Conservation (phyloP, 2,797 vertebrate genomes). For the Nannoperca obscura region DNA sequence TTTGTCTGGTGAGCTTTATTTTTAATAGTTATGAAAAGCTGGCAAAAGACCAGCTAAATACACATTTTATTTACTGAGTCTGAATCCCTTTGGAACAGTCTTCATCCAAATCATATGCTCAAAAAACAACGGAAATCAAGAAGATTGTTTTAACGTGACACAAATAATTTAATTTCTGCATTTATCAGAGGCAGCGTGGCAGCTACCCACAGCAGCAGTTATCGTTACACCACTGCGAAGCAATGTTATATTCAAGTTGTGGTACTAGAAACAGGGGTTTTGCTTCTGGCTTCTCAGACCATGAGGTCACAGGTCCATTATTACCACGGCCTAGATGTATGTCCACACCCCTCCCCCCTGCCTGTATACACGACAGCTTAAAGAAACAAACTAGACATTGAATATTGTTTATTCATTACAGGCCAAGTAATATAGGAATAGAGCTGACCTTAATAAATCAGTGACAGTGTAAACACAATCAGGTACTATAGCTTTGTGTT, state of each 20-base stretch:
- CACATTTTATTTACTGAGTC: neutral
- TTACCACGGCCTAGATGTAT: conserved; percentile 75
- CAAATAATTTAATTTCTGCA: conserved; percentile 25
- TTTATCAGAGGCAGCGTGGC: conserved; percentile 13
- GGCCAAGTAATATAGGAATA: conserved; percentile 70
- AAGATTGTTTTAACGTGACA: conserved; percentile 22
- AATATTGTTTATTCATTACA: conserved; percentile 80
- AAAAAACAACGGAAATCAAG: neutral
- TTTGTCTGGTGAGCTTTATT: neutral
- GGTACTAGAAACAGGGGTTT: conserved; percentile 41
- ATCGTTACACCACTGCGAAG: neutral
- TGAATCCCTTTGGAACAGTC: conserved; percentile 2
- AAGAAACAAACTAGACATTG: conserved; percentile 81
- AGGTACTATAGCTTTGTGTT: conserved; percentile 76
- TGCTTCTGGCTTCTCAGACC: conserved; percentile 69
- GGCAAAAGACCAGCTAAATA: neutral
- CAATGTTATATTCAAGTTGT: neutral
- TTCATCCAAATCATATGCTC: neutral
- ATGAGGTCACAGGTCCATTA: conserved; percentile 76
- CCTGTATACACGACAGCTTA: conserved; percentile 77
- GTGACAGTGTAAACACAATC: conserved; percentile 83
- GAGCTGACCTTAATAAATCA: conserved; percentile 79
- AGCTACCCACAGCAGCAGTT: neutral
- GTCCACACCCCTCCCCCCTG: conserved; percentile 61
- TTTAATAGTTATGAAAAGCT: neutral